Percentiles rank a stretch among this genome's conserved stretches.
These are phyloP conservation scores for Athene noctua DNA, from an alignment of 2,113 vertebrate species.

Conservation along the genomic window DNA sequence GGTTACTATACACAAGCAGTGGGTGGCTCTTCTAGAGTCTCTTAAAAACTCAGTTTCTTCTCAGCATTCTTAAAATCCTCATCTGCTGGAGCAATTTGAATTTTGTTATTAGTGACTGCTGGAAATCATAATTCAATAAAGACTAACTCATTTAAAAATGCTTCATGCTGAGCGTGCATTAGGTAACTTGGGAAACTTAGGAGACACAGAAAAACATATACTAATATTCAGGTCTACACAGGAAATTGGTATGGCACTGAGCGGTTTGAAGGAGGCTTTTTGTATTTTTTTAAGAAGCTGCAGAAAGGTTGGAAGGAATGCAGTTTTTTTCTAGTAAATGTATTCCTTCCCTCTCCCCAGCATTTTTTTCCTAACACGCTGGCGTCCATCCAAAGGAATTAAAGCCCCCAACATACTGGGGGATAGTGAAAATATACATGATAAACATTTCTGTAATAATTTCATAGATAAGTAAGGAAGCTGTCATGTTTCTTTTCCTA, in stretches of 20 bases:
- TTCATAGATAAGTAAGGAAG: constrained; percentile 16
- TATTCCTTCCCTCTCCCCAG: constrained; percentile 50
- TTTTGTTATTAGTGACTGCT: constrained; percentile 94
- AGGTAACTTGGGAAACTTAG: constrained; percentile 75
- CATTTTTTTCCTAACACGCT: neutral
- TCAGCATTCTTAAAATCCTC: constrained; percentile 76
- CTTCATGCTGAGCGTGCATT: constrained; percentile 87
- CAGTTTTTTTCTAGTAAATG: constrained; percentile 38
- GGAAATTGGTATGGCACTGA: constrained; percentile 71
- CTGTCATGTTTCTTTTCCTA: neutral
- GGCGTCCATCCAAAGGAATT: neutral
- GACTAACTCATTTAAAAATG: constrained; percentile 92
- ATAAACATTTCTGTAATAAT: constrained; percentile 45
- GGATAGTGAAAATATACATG: constrained; percentile 3
- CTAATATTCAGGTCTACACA: constrained; percentile 62
- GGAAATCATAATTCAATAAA: constrained; percentile 94
- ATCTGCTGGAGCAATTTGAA: constrained; percentile 93
- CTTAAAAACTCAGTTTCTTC: constrained; percentile 74
- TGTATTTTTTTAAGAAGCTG: constrained; percentile 66
- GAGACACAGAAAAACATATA: constrained; percentile 70
- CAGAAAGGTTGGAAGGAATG: constrained; percentile 58
- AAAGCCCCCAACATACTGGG: neutral
- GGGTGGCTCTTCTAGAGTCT: constrained; percentile 73
- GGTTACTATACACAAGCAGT: constrained; percentile 70
- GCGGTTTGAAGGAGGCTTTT: constrained; percentile 69